Conservation (phyloP, 2,888 invertebrate genomes). For the Pilophorus perplexus region DNA sequence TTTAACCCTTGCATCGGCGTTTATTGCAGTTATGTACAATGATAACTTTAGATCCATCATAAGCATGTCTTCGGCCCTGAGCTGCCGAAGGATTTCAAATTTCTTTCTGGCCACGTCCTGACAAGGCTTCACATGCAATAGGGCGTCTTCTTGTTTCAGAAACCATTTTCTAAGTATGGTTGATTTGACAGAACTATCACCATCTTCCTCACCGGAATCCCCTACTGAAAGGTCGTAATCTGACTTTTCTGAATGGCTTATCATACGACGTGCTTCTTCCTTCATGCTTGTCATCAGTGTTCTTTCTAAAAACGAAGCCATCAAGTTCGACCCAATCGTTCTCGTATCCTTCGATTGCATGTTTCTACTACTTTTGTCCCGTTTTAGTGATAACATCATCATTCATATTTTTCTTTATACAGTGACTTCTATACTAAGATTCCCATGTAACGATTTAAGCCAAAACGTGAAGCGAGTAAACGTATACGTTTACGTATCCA, state of each 20-base stretch:
- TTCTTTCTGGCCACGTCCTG: constrained; percentile 21
- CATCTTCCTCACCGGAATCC: not conserved
- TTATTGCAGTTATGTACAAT: constrained; percentile 36
- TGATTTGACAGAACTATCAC: not conserved
- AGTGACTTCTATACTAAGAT: too few species aligned
- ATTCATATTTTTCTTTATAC: too few species aligned
- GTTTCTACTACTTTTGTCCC: too few species aligned
- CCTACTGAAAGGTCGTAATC: too few species aligned
- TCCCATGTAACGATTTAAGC: too few species aligned
- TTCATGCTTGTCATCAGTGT: constrained; percentile 1
- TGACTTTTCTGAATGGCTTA: too few species aligned
- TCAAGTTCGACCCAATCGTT: too few species aligned
- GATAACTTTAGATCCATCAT: constrained; percentile 38
- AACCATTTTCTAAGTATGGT: too few species aligned
- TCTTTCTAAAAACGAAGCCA: constrained; percentile 5
- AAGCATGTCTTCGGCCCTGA: not conserved
- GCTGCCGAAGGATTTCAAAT: constrained; percentile 27
- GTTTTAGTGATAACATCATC: too few species aligned
- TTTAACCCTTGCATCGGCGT: constrained; percentile 7
- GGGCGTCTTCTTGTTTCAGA: constrained; percentile 10
- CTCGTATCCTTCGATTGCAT: too few species aligned
- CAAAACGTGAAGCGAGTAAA: too few species aligned
- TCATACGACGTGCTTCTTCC: not conserved
- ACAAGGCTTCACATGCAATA: constrained; percentile 22
- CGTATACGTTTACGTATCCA: too few species aligned